Evolutionary conservation across 2,113 vertebrate species (phyloP).

Genomic region (Myanophis thanlyinensis): DNA sequence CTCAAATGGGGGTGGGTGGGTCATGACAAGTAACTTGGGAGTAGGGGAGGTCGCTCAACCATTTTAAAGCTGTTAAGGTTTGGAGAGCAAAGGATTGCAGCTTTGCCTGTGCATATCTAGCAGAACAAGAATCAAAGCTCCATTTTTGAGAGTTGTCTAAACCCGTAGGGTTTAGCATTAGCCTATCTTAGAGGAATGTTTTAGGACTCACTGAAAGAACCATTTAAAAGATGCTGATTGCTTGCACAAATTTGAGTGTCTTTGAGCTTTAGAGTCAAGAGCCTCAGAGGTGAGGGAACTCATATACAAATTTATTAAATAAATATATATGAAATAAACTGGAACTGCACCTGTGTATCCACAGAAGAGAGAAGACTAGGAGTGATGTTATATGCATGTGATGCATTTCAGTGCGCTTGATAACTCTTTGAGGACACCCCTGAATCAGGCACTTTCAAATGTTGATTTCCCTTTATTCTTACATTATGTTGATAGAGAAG

Average conservation of each 20-base stretch:
- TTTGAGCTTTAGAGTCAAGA: slow-evolving; percentile 43
- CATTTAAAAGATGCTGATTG: not conserved
- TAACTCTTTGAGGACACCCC: not conserved
- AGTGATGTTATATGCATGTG: not conserved
- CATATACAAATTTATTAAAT: no score
- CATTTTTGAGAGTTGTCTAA: not conserved
- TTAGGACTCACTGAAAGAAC: not conserved
- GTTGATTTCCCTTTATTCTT: slow-evolving; percentile 45
- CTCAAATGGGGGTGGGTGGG: not conserved
- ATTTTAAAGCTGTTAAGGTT: not conserved
- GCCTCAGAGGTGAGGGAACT: not conserved
- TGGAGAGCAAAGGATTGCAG: not conserved
- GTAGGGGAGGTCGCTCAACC: not conserved
- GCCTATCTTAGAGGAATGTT: not conserved
- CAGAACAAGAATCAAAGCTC: not conserved
- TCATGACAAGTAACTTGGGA: not conserved
- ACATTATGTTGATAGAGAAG: slow-evolving; percentile 47
- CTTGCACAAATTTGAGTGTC: not conserved
- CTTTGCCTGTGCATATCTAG: not conserved
- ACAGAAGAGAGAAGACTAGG: not conserved
- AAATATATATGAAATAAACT: not conserved
- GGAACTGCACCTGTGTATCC: not conserved
- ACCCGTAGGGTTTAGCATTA: not conserved
- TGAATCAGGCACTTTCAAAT: slow-evolving; percentile 38
- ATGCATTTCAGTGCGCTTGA: not conserved